These are phyloP conservation scores for Drosophila triauraria DNA, from an alignment of 1,140 invertebrate species.

Conservation along the genomic window DNA sequence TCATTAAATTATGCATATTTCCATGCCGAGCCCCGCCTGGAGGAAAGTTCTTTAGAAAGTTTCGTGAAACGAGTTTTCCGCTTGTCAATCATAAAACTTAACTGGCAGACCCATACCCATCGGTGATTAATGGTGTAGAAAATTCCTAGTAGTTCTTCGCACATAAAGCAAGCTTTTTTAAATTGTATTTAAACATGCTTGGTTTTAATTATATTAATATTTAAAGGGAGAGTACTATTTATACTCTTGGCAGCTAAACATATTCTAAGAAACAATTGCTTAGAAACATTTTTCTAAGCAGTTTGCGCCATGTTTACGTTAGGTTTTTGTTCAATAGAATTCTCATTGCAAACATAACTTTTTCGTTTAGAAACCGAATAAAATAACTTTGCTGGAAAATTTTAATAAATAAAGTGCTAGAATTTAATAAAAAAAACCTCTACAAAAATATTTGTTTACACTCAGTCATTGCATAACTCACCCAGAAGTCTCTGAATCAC, in stretches of 20 bases:
- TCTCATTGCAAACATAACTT: too few relatives aligned
- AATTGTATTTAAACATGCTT: neutral
- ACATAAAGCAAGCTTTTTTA: neutral
- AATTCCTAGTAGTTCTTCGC: neutral
- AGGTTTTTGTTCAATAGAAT: neutral
- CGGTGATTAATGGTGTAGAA: conserved; percentile 15
- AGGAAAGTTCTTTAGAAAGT: conserved; percentile 79
- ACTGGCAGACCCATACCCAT: conserved; percentile 41
- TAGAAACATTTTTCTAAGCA: neutral
- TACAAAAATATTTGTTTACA: too few relatives aligned
- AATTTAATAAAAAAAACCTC: too few relatives aligned
- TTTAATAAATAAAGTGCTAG: too few relatives aligned
- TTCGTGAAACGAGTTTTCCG: conserved; percentile 50
- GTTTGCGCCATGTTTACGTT: neutral
- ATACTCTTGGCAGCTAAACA: neutral
- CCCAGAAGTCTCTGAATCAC: neutral
- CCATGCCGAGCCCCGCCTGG: neutral
- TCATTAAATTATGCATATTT: conserved; percentile 56
- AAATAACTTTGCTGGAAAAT: too few relatives aligned
- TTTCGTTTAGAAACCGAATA: neutral
- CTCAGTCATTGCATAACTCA: neutral
- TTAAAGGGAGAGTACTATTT: too few relatives aligned
- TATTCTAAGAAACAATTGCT: too few relatives aligned
- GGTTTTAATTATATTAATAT: neutral
- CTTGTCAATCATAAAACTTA: conserved; percentile 40